Percentiles rank a stretch among this genome's conserved stretches.
These are phyloP conservation scores for Pachycephus smyrnensis DNA, from an alignment of 2,888 invertebrate genomes.

Conservation along the genomic window DNA sequence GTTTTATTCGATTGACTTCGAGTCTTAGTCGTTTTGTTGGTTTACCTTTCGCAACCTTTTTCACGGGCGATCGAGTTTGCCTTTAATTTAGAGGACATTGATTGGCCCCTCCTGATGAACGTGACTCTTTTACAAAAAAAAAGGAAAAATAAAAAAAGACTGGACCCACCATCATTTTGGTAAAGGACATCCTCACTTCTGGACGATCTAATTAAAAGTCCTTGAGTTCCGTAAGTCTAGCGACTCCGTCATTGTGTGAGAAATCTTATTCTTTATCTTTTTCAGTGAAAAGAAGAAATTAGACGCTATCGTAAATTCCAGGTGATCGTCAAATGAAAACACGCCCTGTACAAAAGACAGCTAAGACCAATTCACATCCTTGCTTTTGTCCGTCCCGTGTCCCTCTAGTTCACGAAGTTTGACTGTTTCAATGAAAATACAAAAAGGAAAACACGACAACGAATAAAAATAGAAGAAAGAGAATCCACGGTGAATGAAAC, in stretches of 20 bases:
- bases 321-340: too few species aligned
- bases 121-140: background rate
- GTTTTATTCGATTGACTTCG: background rate
- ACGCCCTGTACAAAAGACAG: too few species aligned
- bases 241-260: background rate
- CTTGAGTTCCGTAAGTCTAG: too few species aligned
- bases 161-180: background rate
- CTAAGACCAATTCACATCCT: too few species aligned
- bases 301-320: too few species aligned
- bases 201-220: background rate
- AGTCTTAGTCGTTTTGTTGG: background rate
- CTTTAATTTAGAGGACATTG: background rate
- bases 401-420: too few species aligned
- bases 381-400: too few species aligned
- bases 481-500: too few species aligned
- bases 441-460: too few species aligned
- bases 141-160: background rate
- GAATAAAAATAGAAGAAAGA: too few species aligned
- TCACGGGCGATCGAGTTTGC: background rate
- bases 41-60: background rate
- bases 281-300: background rate
- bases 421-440: too few species aligned
- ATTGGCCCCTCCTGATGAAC: background rate
- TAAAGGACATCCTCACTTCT: background rate
- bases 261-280: background rate